Percentiles rank a stretch among this genome's conserved stretches.
phyloP scores from a whole-genome alignment of 2,888 invertebrate species.

The Pseudanteris insignis region DNA sequence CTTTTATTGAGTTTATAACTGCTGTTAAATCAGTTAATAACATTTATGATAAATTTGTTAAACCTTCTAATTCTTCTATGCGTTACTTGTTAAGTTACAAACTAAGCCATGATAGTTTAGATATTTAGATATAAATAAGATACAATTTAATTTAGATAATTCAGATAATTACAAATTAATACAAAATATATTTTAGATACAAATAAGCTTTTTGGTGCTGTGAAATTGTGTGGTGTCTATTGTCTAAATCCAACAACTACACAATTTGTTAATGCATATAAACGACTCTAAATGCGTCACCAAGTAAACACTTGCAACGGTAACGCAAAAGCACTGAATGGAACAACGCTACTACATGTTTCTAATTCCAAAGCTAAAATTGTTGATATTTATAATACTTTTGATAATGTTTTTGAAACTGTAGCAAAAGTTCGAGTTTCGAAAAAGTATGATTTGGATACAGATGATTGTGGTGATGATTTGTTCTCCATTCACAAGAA shows the following conservation, averaged over 20 bases:
- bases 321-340: constrained; percentile 12
- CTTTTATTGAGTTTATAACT: constrained; percentile 12
- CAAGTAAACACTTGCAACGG: constrained; percentile 17
- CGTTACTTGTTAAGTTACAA: constrained; percentile 32
- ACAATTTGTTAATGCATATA: constrained; percentile 17
- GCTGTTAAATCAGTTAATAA: constrained; percentile 7
- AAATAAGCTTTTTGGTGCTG: constrained; percentile 20
- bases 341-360: neutral
- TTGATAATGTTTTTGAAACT: too few species aligned
- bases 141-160: too few species aligned
- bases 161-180: too few species aligned
- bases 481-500: too few species aligned
- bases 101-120: constrained; percentile 32
- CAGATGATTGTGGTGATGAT: too few species aligned
- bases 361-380: constrained; percentile 5
- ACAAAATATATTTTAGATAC: too few species aligned
- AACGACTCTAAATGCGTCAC: constrained; percentile 8
- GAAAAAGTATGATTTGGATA: too few species aligned
- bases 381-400: too few species aligned
- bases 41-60: constrained; percentile 13
- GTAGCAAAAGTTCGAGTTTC: too few species aligned
- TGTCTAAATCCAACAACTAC: constrained; percentile 14
- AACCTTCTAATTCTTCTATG: constrained; percentile 9
- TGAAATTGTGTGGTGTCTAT: constrained; percentile 6
- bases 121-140: too few species aligned